Evolutionary conservation across 1,140 invertebrate genomes (phyloP).

Genomic region (Conus betulinus): DNA sequence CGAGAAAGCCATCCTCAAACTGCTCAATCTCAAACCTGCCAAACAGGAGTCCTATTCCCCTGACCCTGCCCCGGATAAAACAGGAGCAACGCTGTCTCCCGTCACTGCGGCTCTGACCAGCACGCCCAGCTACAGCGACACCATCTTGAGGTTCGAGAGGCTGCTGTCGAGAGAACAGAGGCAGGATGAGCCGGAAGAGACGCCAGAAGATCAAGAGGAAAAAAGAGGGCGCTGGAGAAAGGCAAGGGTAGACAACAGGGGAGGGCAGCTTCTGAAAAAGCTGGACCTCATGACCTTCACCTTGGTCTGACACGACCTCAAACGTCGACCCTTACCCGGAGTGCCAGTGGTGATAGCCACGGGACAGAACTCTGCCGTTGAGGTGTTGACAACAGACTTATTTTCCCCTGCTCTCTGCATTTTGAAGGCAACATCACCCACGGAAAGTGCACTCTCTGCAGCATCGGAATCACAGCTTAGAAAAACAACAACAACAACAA

Average conservation of each 20-base stretch:
- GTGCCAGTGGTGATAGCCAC: too few species aligned
- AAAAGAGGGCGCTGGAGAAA: background rate
- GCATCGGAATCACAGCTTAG: too few species aligned
- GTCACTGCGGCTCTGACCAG: background rate
- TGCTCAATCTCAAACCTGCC: conserved; percentile 3
- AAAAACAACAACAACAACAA: too few species aligned
- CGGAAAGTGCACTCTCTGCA: too few species aligned
- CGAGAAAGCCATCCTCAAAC: background rate
- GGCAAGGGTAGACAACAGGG: background rate
- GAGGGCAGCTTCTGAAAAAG: too few species aligned
- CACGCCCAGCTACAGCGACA: background rate
- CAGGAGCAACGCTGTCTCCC: background rate
- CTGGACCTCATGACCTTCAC: too few species aligned
- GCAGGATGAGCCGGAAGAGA: background rate
- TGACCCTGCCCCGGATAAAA: background rate
- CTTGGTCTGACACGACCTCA: too few species aligned
- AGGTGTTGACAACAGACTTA: too few species aligned
- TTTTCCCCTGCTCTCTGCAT: too few species aligned
- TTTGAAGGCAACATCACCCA: too few species aligned
- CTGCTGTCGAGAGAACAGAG: background rate
- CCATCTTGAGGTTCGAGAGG: background rate
- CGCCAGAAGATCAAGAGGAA: background rate
- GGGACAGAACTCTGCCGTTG: too few species aligned
- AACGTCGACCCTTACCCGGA: too few species aligned
- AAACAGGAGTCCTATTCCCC: background rate